Evolutionary conservation across 2,797 vertebrate species (phyloP).

Genomic region (Harpagifer antarcticus): DNA sequence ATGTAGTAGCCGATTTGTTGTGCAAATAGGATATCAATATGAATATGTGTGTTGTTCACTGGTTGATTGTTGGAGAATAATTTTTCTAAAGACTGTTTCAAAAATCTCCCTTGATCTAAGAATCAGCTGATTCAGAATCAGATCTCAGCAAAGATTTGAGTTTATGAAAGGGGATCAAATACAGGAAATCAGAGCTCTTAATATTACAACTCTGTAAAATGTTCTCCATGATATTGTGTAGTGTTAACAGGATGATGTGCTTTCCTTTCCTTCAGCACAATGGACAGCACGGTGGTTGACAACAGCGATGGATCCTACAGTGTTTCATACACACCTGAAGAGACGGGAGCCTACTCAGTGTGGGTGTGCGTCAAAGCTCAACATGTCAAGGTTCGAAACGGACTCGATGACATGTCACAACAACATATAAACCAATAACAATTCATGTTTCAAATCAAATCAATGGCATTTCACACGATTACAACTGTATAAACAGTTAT

Average conservation of each 20-base stretch:
- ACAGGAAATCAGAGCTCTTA: not conserved
- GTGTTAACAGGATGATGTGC: not conserved
- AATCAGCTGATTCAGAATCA: no score
- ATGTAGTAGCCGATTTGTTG: not conserved
- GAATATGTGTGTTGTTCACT: no score
- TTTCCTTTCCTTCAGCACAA: conserved; percentile 69
- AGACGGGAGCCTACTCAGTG: conserved; percentile 86
- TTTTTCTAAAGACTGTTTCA: not conserved
- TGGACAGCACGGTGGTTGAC: conserved; percentile 85
- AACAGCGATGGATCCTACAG: conserved; percentile 89
- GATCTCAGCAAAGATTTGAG: no score
- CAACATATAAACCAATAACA: no score
- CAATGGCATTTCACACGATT: no score
- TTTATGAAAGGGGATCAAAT: no score
- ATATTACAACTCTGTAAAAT: not conserved
- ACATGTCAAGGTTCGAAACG: conserved; percentile 87
- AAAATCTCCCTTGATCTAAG: no score
- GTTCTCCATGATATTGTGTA: not conserved
- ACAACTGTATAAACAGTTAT: no score
- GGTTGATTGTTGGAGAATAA: not conserved
- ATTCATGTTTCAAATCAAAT: no score
- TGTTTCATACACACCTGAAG: conserved; percentile 87
- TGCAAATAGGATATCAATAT: not conserved
- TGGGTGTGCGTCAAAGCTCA: conserved; percentile 89
- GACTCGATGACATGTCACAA: not conserved